Base-by-base conservation (phyloP, 2,113 vertebrate genomes). In the Oostethus manadensis region DNA sequence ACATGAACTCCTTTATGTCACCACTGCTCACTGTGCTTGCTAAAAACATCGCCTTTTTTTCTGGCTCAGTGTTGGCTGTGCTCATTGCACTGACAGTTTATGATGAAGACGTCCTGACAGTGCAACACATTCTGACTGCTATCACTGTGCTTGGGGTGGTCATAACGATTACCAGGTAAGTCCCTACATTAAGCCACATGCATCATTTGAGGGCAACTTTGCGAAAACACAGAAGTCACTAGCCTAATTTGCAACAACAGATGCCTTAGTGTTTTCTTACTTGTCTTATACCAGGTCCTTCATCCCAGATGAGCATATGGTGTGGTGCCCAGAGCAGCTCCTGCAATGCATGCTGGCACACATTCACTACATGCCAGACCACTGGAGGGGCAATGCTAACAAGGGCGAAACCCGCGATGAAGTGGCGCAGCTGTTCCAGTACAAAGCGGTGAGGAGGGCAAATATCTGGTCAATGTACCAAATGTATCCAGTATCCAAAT, bases 351-450 rank as follows among this genome's bases (percentile, higher is more conserved):
- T 99, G 79, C 87, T 99, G 76, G 96, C 97, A 0, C 94, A 99
- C 71, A 95, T 99, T 79, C 96, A 99, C 88, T 99, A 99, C 88
- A 99, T 98, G 97, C 97, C 97, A 57, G 97, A 99, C 87, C 95
- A 99, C 89, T 99, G 97, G 97, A 95, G 96, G 86, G 95, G 94
- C 80, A 92, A 92, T 1, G 97, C 97, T 76, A 95, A 98, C 85
- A 95, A 95, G 82, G 92, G 94, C 0, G 96, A 99, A 90, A 99
- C 97, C 84, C 90, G 96, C 11, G 95, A 98, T 0, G 94, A 98
- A 83, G 98, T 99, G 79, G 91, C 97, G n/a, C 96, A 99, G 89
- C 94, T 99, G 75, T 97, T 99, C 85, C 97, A 99, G 81, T 99
- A 99, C 90, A 99, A 99, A 89, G 97, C 96, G 75, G 97, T 99